Evolutionary conservation across 2,888 invertebrate genomes (phyloP), one percentile per base, ranked within the genome.

Genomic region (Chrysolina americana): DNA sequence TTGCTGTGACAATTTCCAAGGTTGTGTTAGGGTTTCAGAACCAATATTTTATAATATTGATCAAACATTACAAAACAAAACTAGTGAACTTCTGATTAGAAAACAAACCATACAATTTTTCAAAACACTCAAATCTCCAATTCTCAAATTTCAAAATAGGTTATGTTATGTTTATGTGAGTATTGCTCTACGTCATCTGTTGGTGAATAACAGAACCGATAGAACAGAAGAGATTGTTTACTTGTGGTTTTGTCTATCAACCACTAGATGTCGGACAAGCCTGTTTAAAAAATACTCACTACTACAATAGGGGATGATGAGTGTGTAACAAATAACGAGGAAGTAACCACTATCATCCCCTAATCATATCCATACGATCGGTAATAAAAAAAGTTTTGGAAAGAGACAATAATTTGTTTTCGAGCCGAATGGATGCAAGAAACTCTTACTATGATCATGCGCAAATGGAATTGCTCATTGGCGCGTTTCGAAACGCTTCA

Each of bases 401-500:
- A 28, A 28, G 28, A 28, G 5, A 28, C 8, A 53, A 10, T 21
- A 53, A 53, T 17, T 53, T 21, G 8, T 53, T 8, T 3, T 17
- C 10, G 8, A 9, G 21, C 47, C 11, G 21, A 48, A 48, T 48
- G 28, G 13, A 23, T 21, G 9, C 23, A 50, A 10, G 41, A 68
- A 50, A 48, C 23, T 48, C n/a, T 44, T n/a, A 48, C 36, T 23
- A 10, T 66, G 23, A 6, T 44, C 78, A 47, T 80, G 81, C 80
- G 81, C 78, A 73, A 47, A 48, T 64, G 4, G 9, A 17, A 41
- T 23, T 74, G 75, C 44, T 50, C 80, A 82, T 70, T 81, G 78
- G 82, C 81, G 82, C 82, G 82, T 82, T 79, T 78, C 76, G 77
- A 76, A 66, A 50, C 70, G 75, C 79, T 81, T 80, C 74, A 79